Evolutionary conservation across 2,888 invertebrate species (phyloP).

Genomic region (Caradrina kadenii): DNA sequence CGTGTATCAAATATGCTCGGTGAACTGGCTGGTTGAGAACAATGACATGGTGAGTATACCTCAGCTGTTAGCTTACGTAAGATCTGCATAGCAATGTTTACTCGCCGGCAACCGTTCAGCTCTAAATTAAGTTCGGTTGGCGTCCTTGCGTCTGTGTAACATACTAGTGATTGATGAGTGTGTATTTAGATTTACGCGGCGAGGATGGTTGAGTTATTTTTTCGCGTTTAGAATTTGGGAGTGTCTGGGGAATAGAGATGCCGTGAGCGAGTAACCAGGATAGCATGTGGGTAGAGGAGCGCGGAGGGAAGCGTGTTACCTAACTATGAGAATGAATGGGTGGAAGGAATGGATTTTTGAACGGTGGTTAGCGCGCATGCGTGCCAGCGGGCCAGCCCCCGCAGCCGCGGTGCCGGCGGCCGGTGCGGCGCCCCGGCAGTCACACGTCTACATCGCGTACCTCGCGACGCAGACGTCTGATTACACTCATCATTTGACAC

Average conservation of each 20-base stretch:
- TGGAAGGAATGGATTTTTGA: conserved; percentile 74
- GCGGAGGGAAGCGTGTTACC: conserved; percentile 66
- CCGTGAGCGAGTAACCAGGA: conserved; percentile 51
- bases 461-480: not conserved
- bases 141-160: conserved; percentile 69
- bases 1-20: conserved; percentile 97
- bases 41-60: conserved; percentile 95
- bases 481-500: not conserved
- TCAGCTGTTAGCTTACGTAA: conserved; percentile 83
- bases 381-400: conserved; percentile 60
- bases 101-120: conserved; percentile 73
- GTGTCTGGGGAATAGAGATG: conserved; percentile 42
- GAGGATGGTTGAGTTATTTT: conserved; percentile 57
- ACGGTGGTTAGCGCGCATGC: conserved; percentile 72
- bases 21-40: conserved; percentile 96
- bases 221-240: conserved; percentile 44
- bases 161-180: conserved; percentile 59
- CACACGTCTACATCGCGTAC: conserved; percentile 17
- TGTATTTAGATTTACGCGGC: conserved; percentile 58
- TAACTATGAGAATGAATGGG: conserved; percentile 72
- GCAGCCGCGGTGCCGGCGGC: conserved; percentile 9
- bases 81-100: conserved; percentile 71
- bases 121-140: conserved; percentile 66
- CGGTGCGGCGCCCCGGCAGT: conserved; percentile 10
- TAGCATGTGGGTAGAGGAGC: conserved; percentile 59